Base-by-base conservation (phyloP, 2,888 invertebrate species). In the Caenorhabditis sp. region DNA sequence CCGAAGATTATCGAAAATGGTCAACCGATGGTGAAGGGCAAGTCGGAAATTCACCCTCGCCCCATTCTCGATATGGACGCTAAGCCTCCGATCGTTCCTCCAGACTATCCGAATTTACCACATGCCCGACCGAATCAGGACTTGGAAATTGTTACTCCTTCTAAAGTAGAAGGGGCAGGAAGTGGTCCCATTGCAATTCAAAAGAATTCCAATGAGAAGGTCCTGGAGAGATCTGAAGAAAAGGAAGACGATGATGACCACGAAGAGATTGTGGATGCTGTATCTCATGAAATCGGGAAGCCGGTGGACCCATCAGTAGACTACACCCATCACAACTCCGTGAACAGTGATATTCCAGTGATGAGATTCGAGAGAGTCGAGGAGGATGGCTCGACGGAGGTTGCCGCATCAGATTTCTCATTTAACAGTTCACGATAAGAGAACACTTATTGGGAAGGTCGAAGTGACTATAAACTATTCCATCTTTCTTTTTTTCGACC, bases 51-150 rank as follows among this genome's bases (percentile, higher is more conserved):
- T 14, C 87, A 87, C 22, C 47, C 72, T 38, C 74, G 87, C 3
- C 87, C 87, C n/a, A 87, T 87, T 35, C 68, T 84, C 3, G 56
- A 66, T 2, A 87, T 85, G 82, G 35, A 56, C 8, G 85, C 79
- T n/a, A 44, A 74, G 12, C 54, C 38, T 7, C 58, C 59, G 3
- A 38, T 80, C 12, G 68, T 87, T 6, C 87, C 87, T 2, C 31
- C n/a, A 14, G 87, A 87, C 16, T 85, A 76, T 58, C 87, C 87
- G 7, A 85, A 84, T 49, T 19, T 41, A 8, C 80, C 85, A 41
- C 49, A 69, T 19, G 77, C 77, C 12, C 51, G 69, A 14, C 86
- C 84, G 1, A 74, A 86, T 56, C 64, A 72, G 4, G 31, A 83
- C 19, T 51, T 82, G 19, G 77, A 69, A n/a, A 85, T 86, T 12